Base-by-base conservation (phyloP, 2,113 vertebrate genomes). In the Osmerus mordax region DNA sequence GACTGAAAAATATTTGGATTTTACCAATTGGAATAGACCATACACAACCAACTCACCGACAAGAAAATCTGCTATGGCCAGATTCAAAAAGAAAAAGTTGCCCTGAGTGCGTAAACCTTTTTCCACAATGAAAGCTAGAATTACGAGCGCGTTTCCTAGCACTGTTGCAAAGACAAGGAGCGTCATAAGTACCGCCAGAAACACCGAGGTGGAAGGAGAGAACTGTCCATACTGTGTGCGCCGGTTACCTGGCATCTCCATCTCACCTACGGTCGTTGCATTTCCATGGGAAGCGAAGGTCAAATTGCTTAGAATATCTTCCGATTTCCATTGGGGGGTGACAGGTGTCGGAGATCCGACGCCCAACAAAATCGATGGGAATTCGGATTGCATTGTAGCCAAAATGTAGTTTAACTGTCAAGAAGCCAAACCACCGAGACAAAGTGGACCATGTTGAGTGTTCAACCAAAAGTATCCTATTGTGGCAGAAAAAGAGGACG, bases 21-120 rank as follows among this genome's bases (percentile, higher is more conserved):
- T 3, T 36, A 36, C 3, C 32, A 36, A 36, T 51, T 41, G 25
- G 51, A 60, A 29, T 19, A 55, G 7, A 14, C 18, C 51, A 19
- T 18, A 64, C 47, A 59, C 9, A 19, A 6, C 25, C 16, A 66
- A 91, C 92, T 94, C 85, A 92, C 92, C 92, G 56, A 92, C 92
- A 59, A 92, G 68, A 13, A 93, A 90, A 76, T 93, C 89, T 14
- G 93, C 91, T 0, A 93, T 74, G 13, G 92, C 92, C 79, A 93
- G 75, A 82, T 90, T 92, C n/a, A 93, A 86, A 82, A 93, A 93
- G 84, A 93, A 93, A 80, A 91, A 91, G 79, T 91, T 91, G 19
- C 92, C 86, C 47, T 91, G 90, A 6, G 88, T 92, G 63, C 86
- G 83, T 65, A 92, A 87, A 78, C 90, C 91, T 23, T 88, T 86